Evolutionary conservation across 2,888 invertebrate species (phyloP), one percentile per base, ranked within the genome.

Genomic region (Pollenia griseotomentosa): DNA sequence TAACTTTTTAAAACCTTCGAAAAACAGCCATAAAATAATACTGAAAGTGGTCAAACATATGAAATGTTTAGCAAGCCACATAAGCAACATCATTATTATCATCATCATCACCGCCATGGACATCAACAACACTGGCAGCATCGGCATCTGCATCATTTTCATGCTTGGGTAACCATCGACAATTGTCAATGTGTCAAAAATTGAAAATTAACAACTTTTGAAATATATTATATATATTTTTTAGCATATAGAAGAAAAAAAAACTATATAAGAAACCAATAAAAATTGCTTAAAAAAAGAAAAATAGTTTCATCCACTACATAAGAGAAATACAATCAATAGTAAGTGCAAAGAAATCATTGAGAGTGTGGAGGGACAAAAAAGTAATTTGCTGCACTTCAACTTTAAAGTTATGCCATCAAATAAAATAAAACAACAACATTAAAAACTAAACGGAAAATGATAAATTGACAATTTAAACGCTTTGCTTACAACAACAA

Each of bases 381-480:
- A 77, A 70, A 70, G 81, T 84, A 87, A 87, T 87, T 87, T 87
- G 84, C 87, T 87, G 87, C 77, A 87, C 79, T 84, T 87, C 87
- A 84, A 84, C 74, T 81, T 73, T 81, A 73, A 87, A 87, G 87
- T 84, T 84, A 87, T 87, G 87, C 87, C 87, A 87, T 87, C 77
- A 87, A 87, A 87, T 81, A 83, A 77, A 80, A 53, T 44, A 73
- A 77, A 75, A 71, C 51, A 73, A 46, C 77, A 78, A 70, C 81
- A 81, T 78, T 65, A 70, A 84, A 75, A 87, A 78, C 74, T 70
- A 84, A 87, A 84, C 53, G 87, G 61, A 86, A 84, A 86, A 88
- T 88, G 86, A 88, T 88, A 87, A 88, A 88, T 88, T 88, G 88
- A 88, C 88, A 88, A 88, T 88, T 88, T 88, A 88, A 88, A 88